phyloP scores from a whole-genome alignment of 2,888 invertebrate genomes.

The Copidosoma aretas region DNA sequence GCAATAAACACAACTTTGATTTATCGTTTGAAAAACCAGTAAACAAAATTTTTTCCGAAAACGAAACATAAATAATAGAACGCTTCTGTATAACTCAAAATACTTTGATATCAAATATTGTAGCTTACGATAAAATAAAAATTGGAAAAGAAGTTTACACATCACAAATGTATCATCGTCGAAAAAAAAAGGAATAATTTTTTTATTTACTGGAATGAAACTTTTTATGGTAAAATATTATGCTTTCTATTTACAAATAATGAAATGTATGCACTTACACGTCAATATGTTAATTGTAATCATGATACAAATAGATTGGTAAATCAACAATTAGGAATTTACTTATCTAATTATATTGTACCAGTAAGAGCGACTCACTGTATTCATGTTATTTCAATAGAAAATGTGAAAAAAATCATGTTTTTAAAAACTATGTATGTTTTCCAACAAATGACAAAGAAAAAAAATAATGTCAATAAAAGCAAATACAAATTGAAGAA shows the following conservation, averaged over 20 bases:
- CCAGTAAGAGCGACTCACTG: background rate
- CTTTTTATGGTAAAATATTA: background rate
- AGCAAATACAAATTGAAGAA: too few relatives aligned
- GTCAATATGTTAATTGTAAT: background rate
- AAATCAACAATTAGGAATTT: background rate
- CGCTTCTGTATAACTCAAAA: background rate
- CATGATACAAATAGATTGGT: background rate
- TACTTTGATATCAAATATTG: background rate
- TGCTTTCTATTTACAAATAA: background rate
- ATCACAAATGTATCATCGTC: background rate
- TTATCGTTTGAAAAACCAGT: background rate
- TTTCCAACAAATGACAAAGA: background rate
- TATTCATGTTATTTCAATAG: background rate
- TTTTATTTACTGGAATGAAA: background rate
- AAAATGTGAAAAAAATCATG: background rate
- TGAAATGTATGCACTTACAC: background rate
- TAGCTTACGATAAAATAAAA: background rate
- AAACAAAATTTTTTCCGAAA: background rate
- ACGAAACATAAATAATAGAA: background rate
- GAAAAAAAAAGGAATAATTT: background rate
- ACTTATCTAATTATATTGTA: background rate
- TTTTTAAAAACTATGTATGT: background rate
- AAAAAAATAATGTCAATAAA: background rate
- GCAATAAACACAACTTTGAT: background rate
- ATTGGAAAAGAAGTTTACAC: background rate